These are phyloP conservation scores for Monarcha castaneiventris DNA, from an alignment of 2,113 vertebrate genomes.

Conservation along the genomic window DNA sequence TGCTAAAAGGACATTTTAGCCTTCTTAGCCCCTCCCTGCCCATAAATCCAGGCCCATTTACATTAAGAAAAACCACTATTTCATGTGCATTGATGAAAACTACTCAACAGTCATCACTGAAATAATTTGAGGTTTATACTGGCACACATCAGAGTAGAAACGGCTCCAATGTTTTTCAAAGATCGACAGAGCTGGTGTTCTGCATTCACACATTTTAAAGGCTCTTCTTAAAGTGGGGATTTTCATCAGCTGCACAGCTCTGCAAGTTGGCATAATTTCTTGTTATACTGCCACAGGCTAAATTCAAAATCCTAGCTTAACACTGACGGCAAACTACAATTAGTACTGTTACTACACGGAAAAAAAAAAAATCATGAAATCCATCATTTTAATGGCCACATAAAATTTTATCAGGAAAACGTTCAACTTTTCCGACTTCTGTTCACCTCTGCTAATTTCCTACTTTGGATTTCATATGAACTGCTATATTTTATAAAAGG, in stretches of 20 bases:
- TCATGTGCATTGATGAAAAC: neutral
- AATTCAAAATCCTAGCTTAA: constrained; percentile 4
- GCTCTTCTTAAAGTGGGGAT: neutral
- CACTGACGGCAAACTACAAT: neutral
- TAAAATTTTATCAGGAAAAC: neutral
- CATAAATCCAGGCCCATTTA: neutral
- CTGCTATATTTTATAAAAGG: neutral
- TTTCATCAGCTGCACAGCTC: constrained; percentile 16
- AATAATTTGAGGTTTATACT: neutral
- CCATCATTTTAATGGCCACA: neutral
- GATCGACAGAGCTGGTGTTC: neutral
- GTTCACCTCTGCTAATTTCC: neutral
- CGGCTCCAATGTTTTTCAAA: neutral
- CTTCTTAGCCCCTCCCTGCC: neutral
- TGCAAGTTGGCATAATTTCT: constrained; percentile 28
- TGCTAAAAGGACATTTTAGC: neutral
- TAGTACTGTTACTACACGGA: neutral
- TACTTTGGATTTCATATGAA: neutral
- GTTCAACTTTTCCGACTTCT: neutral
- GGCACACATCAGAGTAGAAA: neutral
- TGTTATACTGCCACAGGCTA: neutral
- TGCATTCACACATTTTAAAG: neutral
- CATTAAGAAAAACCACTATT: neutral
- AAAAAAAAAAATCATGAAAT: neutral
- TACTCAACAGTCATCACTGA: neutral